Percentiles rank a stretch among this genome's conserved stretches.
These are phyloP conservation scores for Antechinus flavipes DNA, from an alignment of 2,113 vertebrate genomes.

Conservation along the genomic window DNA sequence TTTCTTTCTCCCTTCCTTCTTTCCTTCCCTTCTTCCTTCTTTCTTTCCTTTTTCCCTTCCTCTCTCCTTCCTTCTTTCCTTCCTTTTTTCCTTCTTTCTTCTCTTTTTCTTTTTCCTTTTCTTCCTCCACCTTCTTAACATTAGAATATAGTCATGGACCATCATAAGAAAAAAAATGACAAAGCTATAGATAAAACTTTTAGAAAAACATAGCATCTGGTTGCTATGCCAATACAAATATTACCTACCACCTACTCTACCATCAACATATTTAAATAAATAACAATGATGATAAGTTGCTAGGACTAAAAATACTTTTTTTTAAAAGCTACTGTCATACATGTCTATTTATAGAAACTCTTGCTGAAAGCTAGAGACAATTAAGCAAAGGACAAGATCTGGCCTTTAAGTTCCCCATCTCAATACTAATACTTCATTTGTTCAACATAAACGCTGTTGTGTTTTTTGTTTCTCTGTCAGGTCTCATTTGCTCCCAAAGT, in stretches of 20 bases:
- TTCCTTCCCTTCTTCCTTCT: no score
- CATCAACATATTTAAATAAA: neutral
- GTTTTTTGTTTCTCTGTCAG: neutral
- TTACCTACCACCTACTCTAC: neutral
- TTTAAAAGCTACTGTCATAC: neutral
- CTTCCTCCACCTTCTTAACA: neutral
- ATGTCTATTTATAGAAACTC: neutral
- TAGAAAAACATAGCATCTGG: neutral
- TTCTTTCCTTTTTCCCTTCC: no score
- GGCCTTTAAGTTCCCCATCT: neutral
- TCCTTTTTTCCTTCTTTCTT: neutral
- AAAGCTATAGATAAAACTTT: constrained; percentile 2
- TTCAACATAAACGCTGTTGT: neutral
- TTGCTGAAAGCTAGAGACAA: neutral
- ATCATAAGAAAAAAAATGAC: constrained; percentile 14
- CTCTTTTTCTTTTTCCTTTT: neutral
- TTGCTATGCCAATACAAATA: constrained; percentile 11
- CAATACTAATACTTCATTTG: neutral
- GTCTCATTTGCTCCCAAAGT: neutral
- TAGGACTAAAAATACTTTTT: neutral
- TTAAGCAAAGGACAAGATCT: neutral
- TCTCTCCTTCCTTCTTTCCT: no score
- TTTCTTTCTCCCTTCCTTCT: no score
- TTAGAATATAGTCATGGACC: constrained; percentile 4
- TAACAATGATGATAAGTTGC: neutral